Conservation (phyloP, 2,113 vertebrate species). For the Alces alces region DNA sequence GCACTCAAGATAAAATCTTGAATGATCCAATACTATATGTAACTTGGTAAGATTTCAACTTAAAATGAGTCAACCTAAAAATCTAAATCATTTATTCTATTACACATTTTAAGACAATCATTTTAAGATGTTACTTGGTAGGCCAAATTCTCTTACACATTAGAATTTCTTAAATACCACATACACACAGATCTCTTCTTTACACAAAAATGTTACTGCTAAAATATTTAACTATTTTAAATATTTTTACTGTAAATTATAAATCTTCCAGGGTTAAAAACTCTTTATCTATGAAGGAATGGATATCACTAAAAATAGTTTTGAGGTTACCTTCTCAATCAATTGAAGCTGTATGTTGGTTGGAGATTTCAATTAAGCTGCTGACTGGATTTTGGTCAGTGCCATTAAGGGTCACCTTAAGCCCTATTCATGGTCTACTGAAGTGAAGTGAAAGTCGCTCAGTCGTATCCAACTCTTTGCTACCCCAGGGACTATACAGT, state of each 20-base stretch:
- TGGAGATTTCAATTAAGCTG: not conserved
- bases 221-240: not conserved
- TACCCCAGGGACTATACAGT: not conserved
- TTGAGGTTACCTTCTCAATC: not conserved
- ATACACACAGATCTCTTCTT: not conserved
- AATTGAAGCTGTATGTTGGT: not conserved
- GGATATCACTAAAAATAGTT: not conserved
- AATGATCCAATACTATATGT: not conserved
- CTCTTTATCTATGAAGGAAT: not conserved
- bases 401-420: not conserved
- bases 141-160: not conserved
- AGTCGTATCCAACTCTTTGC: fast-evolving
- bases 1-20: not conserved
- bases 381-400: not conserved
- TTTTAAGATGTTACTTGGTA: not conserved
- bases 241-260: not conserved
- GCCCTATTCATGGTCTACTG: not conserved
- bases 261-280: not conserved
- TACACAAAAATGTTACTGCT: not conserved
- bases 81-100: not conserved
- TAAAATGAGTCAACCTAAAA: not conserved
- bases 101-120: not conserved
- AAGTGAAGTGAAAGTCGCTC: not conserved
- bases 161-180: not conserved
- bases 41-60: not conserved